Base-by-base conservation (phyloP, 2,797 vertebrate species). In the Hylomyscus alleni region DNA sequence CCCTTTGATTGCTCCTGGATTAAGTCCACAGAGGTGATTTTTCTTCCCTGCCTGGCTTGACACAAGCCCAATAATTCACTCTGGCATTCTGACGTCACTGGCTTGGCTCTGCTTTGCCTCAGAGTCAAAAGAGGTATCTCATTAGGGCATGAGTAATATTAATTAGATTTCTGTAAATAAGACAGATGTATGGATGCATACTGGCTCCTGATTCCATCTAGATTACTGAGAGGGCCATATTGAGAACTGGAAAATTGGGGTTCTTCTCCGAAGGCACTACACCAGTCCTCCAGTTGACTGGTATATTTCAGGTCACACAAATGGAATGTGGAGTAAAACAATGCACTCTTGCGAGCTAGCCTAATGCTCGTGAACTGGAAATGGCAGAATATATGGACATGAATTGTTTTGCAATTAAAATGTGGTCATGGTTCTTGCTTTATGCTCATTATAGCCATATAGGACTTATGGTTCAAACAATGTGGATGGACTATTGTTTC, bases 1-100 rank as follows among this genome's bases (percentile, higher is more conserved):
- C 76, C 82, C 54, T 93, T 96, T 96, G 93, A 97, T 97, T 97
- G 60, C 50, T 98, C 80, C 85, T 95, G 95, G 92, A 96, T 96
- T 93, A 98, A 94, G 96, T 96, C 97, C 92, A 96, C 80, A 90
- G 73, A 73, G 92, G 94, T 95, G 94, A 96, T 95, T 97, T 98
- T 97, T 97, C 95, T 96, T 96, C 47, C 80, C 29, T 93, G 80
- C 76, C 83, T 93, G 34, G 62, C 86, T 92, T 97, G 96, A 96
- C 95, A 97, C 72, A 94, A 96, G 75, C 81, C 93, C 95, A 95
- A 91, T 97, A 97, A 96, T 94, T 97, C 95, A 97, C 83, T 87
- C 50, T 91, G 54, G 89, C 94, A 91, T 95, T 91, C 92, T 97
- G 94, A 98, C 52, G 50, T 97, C 95, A 97, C 76, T 92, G 84